These are phyloP conservation scores for Crepidodera aurea DNA, from an alignment of 2,888 invertebrate genomes.

Conservation along the genomic window DNA sequence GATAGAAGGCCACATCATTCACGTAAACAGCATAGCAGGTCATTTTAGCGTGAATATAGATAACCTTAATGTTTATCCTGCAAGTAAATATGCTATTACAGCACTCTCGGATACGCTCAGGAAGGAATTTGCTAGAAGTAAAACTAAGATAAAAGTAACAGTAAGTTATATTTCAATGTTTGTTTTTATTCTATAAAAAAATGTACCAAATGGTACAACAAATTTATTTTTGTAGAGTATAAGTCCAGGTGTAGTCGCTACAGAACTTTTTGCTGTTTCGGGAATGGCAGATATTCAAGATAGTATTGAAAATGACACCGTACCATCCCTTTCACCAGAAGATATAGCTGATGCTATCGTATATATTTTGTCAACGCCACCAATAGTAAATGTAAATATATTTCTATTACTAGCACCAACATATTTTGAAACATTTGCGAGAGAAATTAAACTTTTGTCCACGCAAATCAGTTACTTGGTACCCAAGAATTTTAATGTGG, in stretches of 20 bases:
- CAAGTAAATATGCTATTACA: slow-evolving; percentile 10
- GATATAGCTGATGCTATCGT: slow-evolving; percentile 13
- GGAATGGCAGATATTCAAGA: neutral
- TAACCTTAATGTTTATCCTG: slow-evolving; percentile 15
- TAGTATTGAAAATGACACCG: neutral
- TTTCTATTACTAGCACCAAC: neutral
- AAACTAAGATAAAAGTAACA: slow-evolving; percentile 18
- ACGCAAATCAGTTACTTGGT: too few species aligned
- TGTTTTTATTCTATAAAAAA: too few species aligned
- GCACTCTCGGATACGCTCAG: neutral
- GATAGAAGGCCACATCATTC: slow-evolving; percentile 26
- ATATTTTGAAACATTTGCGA: neutral
- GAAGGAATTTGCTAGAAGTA: slow-evolving; percentile 2
- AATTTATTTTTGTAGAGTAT: slow-evolving; percentile 9
- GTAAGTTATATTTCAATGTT: too few species aligned
- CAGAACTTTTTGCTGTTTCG: slow-evolving; percentile 10
- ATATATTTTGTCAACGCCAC: slow-evolving; percentile 15
- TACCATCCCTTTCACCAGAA: slow-evolving; percentile 9
- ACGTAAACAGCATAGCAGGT: slow-evolving; percentile 23
- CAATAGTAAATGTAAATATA: slow-evolving; percentile 16
- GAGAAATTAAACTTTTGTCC: too few species aligned
- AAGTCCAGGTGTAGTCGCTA: slow-evolving; percentile 14
- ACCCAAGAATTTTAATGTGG: too few species aligned
- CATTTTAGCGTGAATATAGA: slow-evolving; percentile 5
- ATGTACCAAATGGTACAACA: too few species aligned